These are phyloP conservation scores for Sebastes baramenuke DNA, from an alignment of 2,797 vertebrate genomes.

Conservation along the genomic window DNA sequence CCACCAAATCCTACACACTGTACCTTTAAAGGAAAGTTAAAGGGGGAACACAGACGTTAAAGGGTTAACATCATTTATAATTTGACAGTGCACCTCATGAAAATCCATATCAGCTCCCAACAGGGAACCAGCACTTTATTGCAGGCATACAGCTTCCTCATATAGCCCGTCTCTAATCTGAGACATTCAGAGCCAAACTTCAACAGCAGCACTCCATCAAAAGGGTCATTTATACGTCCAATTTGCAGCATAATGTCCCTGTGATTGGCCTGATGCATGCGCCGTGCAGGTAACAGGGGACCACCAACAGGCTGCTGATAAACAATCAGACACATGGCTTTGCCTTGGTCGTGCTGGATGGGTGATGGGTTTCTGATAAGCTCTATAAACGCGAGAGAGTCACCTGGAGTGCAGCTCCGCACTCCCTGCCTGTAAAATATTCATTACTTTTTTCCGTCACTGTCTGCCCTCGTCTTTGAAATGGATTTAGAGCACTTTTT, in stretches of 20 bases:
- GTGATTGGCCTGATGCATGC: conserved; percentile 61
- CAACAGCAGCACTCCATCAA: conserved; percentile 41
- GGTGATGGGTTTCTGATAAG: conserved; percentile 76
- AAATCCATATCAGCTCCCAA: conserved; percentile 44
- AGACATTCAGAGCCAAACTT: conserved; percentile 31
- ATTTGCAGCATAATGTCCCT: conserved; percentile 52
- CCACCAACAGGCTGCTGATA: conserved; percentile 62
- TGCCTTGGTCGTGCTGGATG: conserved; percentile 40
- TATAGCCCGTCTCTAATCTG: conserved; percentile 32
- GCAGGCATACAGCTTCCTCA: conserved; percentile 7
- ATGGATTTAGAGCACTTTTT: conserved; percentile 65
- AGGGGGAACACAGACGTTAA: neutral
- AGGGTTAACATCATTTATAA: conserved; percentile 17
- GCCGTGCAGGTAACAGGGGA: conserved; percentile 40
- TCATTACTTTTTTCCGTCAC: conserved; percentile 75
- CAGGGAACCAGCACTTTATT: conserved; percentile 34
- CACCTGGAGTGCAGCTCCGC: conserved; percentile 66
- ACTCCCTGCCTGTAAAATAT: conserved; percentile 78
- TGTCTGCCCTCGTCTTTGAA: conserved; percentile 68
- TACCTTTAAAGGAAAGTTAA: neutral
- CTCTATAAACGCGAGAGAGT: conserved; percentile 64
- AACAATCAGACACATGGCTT: conserved; percentile 70
- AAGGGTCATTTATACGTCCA: conserved; percentile 54
- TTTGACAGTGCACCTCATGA: conserved; percentile 19
- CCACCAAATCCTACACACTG: neutral